Conservation (phyloP, 2,113 vertebrate species). For the Rhinolophus sinicus region DNA sequence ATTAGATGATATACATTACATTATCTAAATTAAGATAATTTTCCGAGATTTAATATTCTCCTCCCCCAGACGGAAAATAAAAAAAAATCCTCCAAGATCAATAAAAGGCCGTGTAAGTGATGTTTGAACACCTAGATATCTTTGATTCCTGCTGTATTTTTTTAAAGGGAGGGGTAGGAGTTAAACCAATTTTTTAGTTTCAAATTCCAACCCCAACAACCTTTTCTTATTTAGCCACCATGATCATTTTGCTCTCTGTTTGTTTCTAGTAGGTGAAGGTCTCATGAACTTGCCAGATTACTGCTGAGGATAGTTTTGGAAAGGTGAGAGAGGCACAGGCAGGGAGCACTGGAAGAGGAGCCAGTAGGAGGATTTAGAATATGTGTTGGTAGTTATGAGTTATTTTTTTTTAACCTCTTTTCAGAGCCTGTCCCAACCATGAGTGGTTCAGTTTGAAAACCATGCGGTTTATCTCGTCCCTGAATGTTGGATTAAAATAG, state of each 20-base stretch:
- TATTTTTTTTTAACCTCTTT: constrained; percentile 14
- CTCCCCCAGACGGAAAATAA: neutral
- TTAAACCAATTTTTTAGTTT: constrained; percentile 26
- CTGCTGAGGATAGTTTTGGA: neutral
- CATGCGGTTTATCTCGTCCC: neutral
- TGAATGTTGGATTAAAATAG: constrained; percentile 54
- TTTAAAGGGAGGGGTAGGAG: neutral
- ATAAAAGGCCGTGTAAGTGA: neutral
- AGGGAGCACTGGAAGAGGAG: neutral
- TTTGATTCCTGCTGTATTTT: neutral
- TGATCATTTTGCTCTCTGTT: neutral
- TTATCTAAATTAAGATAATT: neutral
- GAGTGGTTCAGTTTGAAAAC: constrained; percentile 36
- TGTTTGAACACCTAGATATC: neutral
- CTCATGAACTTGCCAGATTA: neutral
- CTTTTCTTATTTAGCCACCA: neutral
- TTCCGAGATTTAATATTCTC: constrained; percentile 34
- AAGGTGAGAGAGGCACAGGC: neutral
- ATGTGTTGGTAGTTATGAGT: neutral
- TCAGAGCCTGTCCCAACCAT: neutral
- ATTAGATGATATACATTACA: neutral
- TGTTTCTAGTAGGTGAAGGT: neutral
- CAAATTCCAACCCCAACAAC: neutral
- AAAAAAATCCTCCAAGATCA: neutral
- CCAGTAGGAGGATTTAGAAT: neutral